A percentile compares a stretch with the other conserved stretches of the same genome.
Conservation (phyloP, 2,113 vertebrate genomes). For the Microtus ochrogaster region DNA sequence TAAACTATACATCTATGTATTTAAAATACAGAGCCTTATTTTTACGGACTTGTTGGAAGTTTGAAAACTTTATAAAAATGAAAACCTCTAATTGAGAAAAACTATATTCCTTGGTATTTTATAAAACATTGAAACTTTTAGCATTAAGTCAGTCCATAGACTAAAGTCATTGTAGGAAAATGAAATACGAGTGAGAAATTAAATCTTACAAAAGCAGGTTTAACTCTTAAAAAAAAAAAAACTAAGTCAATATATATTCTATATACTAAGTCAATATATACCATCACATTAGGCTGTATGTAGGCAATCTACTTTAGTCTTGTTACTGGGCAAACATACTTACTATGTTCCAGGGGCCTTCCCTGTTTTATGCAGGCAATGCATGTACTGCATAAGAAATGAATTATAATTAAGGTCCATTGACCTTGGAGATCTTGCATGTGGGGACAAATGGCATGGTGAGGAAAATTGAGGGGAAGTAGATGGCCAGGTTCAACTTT, state of each 20-base stretch:
- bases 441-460: background rate
- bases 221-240: conserved; percentile 35
- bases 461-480: background rate
- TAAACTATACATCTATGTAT: conserved; percentile 89
- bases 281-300: background rate
- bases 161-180: conserved; percentile 34
- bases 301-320: conserved; percentile 31
- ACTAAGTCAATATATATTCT: background rate
- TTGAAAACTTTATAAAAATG: conserved; percentile 76
- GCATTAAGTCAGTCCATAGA: conserved; percentile 78
- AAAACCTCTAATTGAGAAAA: conserved; percentile 76
- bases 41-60: conserved; percentile 85
- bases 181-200: background rate
- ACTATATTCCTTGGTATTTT: conserved; percentile 78
- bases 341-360: background rate
- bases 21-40: conserved; percentile 80
- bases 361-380: conserved; percentile 25
- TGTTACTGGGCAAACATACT: background rate
- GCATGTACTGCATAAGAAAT: background rate
- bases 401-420: background rate
- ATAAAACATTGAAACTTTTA: conserved; percentile 83
- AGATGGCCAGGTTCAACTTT: background rate
- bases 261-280: background rate
- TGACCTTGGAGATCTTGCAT: background rate
- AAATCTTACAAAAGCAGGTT: conserved; percentile 40